Conservation (phyloP, 2,113 vertebrate species). For the Accipiter virgatus region DNA sequence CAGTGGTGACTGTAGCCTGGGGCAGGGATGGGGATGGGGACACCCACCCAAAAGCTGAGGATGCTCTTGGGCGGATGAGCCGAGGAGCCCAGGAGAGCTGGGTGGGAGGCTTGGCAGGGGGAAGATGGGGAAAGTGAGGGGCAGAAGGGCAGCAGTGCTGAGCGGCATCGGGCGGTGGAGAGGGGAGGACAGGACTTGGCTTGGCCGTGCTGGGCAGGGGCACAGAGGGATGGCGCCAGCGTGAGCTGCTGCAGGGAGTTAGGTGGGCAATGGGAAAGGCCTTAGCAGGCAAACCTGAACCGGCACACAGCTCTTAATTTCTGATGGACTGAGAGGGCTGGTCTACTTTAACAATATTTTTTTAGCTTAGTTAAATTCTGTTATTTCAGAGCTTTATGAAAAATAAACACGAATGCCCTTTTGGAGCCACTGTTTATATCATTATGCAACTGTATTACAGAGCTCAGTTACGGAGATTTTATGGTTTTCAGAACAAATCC, state of each 20-base stretch:
- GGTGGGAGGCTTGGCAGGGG: not conserved
- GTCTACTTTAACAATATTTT: not conserved
- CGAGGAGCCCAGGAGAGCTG: not conserved
- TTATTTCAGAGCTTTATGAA: not conserved
- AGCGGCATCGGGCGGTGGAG: not conserved
- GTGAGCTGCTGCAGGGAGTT: not conserved
- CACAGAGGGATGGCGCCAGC: fast-evolving
- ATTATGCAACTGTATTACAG: not conserved
- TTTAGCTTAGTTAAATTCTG: not conserved
- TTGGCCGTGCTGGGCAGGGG: fast-evolving
- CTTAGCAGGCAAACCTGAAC: not conserved
- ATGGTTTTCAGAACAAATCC: not conserved
- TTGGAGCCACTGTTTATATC: not conserved
- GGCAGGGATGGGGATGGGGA: not conserved
- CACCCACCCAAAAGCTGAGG: not conserved
- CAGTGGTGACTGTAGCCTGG: not conserved
- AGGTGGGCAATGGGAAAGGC: not conserved
- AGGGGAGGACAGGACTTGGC: not conserved
- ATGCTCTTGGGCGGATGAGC: not conserved
- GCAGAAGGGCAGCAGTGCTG: not conserved
- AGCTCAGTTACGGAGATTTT: not conserved
- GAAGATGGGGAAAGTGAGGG: fast-evolving
- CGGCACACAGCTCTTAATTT: too few species aligned
- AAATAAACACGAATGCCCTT: not conserved
- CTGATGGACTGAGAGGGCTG: not conserved